A percentile compares a stretch with the other conserved stretches of the same genome.
phyloP scores from a whole-genome alignment of 1,140 invertebrate genomes.

The Asobara japonica region DNA sequence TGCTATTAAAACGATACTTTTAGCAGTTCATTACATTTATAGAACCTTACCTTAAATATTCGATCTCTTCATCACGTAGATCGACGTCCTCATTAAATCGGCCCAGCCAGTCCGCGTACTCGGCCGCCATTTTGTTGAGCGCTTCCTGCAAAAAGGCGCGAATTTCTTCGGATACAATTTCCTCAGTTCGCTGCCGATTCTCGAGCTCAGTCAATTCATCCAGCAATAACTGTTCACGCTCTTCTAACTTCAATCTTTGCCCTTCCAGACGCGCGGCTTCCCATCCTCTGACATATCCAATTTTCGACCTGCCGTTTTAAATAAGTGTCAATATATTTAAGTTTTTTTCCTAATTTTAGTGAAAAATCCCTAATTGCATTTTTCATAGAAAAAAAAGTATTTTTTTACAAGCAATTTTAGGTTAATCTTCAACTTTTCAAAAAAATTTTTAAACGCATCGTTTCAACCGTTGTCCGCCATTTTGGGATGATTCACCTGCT shows the following conservation, averaged over 20 bases:
- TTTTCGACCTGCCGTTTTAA: not conserved
- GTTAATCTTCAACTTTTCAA: no score
- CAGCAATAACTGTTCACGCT: conserved; percentile 37
- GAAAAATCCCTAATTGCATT: no score
- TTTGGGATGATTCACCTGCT: no score
- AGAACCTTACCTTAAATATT: no score
- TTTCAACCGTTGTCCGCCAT: no score
- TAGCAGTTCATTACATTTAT: no score
- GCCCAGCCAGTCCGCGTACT: conserved; percentile 45
- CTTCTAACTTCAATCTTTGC: conserved; percentile 35
- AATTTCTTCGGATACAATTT: conserved; percentile 43
- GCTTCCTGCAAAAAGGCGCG: conserved; percentile 34
- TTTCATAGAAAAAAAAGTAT: no score
- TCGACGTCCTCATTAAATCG: conserved; percentile 48
- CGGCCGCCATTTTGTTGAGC: conserved; percentile 41
- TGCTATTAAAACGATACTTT: no score
- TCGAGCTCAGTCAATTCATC: conserved; percentile 36
- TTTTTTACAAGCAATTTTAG: no score
- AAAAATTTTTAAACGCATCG: no score
- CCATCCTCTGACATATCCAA: conserved; percentile 42
- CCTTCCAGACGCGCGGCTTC: conserved; percentile 47
- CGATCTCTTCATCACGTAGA: conserved; percentile 44
- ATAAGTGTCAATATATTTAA: not conserved
- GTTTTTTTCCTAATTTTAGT: conserved; percentile 38
- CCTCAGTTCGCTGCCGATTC: conserved; percentile 36